Base-by-base conservation (phyloP, 1,140 invertebrate species). In the Cydia strobilella region DNA sequence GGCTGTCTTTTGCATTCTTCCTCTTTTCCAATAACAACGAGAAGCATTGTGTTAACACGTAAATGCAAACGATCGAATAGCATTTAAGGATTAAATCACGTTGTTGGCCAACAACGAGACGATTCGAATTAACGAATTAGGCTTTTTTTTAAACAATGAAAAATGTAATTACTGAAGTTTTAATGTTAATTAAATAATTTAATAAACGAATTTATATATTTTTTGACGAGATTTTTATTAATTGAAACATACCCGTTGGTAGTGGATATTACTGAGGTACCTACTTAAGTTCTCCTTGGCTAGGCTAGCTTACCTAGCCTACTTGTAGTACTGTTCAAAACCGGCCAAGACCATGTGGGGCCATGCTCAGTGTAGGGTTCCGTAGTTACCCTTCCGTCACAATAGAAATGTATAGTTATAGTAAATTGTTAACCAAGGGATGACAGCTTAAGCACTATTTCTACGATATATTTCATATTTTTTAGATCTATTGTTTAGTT, bases 1-100 rank as follows among this genome's bases (percentile, higher is more conserved):
- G 54, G 54, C 3, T 27, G 27, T 59, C 54, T 59, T 23, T 23
- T 23, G n/a, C 20, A 12, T 12, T 15, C 66, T 3, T 90, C 88
- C 75, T 88, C 89, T 72, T 89, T 86, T 85, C 5, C 73, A 54
- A 63, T 3, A 65, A 73, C 71, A 72, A 59, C 51, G 51, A 77
- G 73, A 73, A 81, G 82, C 80, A 80, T 83, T 79, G 54, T 45
- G 75, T 71, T 23, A 82, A 80, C 42, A 74, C 51, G 73, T 79
- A 77, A 80, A 83, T 79, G 74, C 76, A 78, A 83, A 87, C 88
- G 88, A 90, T 84, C 87, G 87, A 90, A 87, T 90, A 92, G 90
- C 90, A 92, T 92, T 92, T 92, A 91, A 59, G 54, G 54, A 23
- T 87, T 84, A 84, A 82, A 80, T 74, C 79, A 76, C 86, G 83